These are phyloP conservation scores for Plecturocebus donacophilus DNA, from an alignment of 2,113 vertebrate species.

Conservation along the genomic window DNA sequence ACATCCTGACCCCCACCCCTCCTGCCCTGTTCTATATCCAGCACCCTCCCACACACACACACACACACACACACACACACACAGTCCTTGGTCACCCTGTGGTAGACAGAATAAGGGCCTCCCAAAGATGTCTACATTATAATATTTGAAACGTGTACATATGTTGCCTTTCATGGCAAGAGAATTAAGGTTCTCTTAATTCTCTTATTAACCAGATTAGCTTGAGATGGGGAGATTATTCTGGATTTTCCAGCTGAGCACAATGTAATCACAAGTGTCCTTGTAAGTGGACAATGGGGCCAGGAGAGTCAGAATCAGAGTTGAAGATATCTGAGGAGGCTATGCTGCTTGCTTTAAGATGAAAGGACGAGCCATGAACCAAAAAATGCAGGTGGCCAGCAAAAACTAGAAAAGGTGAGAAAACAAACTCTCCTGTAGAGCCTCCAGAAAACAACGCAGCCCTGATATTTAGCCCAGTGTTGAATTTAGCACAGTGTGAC, in stretches of 20 bases:
- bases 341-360: neutral
- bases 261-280: neutral
- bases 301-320: neutral
- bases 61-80: accelerated
- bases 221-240: neutral
- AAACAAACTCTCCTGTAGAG: neutral
- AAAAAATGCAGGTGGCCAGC: neutral
- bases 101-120: neutral
- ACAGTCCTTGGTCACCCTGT: neutral
- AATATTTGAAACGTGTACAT: neutral
- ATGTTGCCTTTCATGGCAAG: neutral
- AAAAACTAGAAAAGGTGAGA: neutral
- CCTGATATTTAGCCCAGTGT: too few species aligned
- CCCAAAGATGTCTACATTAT: neutral
- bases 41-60: neutral
- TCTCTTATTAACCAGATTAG: neutral
- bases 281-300: neutral
- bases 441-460: neutral
- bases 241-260: neutral
- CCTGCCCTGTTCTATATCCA: neutral
- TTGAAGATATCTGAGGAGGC: neutral
- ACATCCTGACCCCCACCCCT: neutral
- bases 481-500: too few species aligned
- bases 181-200: neutral
- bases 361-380: neutral